Evolutionary conservation across 2,888 invertebrate species (phyloP).

Genomic region (Acanthosepion lycidas): DNA sequence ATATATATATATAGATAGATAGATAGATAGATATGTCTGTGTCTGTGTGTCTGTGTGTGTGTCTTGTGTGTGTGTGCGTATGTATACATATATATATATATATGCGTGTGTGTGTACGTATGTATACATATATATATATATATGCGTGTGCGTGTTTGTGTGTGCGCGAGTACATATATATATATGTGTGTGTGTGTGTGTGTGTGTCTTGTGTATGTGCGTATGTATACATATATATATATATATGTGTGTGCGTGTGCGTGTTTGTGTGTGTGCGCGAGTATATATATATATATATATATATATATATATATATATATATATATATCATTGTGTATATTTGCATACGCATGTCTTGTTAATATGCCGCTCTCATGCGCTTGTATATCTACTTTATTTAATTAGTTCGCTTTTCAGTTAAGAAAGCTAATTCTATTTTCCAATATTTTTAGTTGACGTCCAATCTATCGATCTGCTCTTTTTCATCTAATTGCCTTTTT

Average conservation of each 20-base stretch:
- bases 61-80: too few species aligned
- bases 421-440: background rate
- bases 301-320: background rate
- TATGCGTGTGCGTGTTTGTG: background rate
- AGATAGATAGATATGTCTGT: too few species aligned
- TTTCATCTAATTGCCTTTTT: background rate
- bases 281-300: background rate
- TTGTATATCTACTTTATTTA: background rate
- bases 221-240: background rate
- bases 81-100: too few species aligned
- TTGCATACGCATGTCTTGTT: too few species aligned
- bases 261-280: background rate
- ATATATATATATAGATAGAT: too few species aligned
- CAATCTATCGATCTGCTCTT: background rate
- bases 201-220: background rate
- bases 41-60: too few species aligned
- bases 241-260: background rate
- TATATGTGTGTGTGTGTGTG: background rate
- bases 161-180: too few species aligned
- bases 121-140: background rate
- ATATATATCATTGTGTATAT: background rate
- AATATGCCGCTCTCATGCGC: too few species aligned
- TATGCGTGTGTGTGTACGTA: background rate
- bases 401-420: background rate
- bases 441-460: background rate